These are phyloP conservation scores for Lepilemur septentrionalis DNA, from an alignment of 2,797 vertebrate species.

Conservation along the genomic window DNA sequence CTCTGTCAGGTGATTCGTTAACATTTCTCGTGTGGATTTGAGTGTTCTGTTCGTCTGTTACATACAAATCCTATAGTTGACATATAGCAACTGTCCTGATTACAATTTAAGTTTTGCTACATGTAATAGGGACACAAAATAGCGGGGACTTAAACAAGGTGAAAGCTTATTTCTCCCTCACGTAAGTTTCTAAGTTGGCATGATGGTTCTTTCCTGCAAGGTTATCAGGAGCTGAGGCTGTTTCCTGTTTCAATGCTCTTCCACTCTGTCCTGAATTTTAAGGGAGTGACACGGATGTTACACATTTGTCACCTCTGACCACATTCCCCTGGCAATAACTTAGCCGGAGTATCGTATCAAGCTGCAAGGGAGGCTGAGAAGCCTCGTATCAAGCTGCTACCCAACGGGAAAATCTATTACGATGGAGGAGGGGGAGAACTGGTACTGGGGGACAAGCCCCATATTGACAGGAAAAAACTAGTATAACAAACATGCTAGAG, in stretches of 20 bases:
- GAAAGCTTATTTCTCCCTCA: not conserved
- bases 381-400: not conserved
- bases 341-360: not conserved
- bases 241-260: accelerated
- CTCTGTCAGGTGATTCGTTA: too few species aligned
- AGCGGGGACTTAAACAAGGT: not conserved
- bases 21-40: too few species aligned
- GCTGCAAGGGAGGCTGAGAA: not conserved
- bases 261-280: not conserved
- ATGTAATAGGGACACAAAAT: not conserved
- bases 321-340: too few species aligned
- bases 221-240: not conserved
- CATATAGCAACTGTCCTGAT: not conserved
- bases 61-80: not conserved
- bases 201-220: accelerated
- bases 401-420: not conserved
- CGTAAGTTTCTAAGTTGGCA: too few species aligned
- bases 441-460: too few species aligned
- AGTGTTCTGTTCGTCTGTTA: not conserved
- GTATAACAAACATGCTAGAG: not conserved
- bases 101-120: not conserved
- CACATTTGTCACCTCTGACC: too few species aligned
- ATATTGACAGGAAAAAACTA: not conserved
- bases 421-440: not conserved
- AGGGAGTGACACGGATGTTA: too few species aligned